phyloP scores from a whole-genome alignment of 2,888 invertebrate species.

The Ethmia dodecea region DNA sequence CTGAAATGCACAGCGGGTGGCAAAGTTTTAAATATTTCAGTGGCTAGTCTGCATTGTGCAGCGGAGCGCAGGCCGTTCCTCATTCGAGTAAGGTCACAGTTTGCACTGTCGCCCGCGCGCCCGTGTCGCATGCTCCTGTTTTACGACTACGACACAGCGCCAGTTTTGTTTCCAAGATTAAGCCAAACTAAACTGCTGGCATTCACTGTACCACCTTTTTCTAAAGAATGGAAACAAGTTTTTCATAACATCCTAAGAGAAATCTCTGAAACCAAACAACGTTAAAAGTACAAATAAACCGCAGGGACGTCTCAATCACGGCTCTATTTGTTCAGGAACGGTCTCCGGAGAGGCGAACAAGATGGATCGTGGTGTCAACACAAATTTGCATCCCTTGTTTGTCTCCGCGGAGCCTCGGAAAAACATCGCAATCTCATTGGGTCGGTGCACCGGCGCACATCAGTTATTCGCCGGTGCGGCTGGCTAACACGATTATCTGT shows the following conservation, averaged over 20 bases:
- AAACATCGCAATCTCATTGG: conserved; percentile 75
- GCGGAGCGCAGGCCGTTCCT: conserved; percentile 41
- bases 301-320: conserved; percentile 62
- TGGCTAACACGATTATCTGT: conserved; percentile 75
- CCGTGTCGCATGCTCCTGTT: conserved; percentile 41
- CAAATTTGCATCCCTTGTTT: conserved; percentile 77
- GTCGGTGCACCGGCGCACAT: conserved; percentile 64
- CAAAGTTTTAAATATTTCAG: conserved; percentile 31
- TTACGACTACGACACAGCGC: conserved; percentile 58
- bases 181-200: conserved; percentile 62
- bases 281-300: conserved; percentile 53
- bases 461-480: conserved; percentile 68
- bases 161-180: conserved; percentile 66
- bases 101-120: conserved; percentile 39
- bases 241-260: too few relatives aligned
- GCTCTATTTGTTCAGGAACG: conserved; percentile 65
- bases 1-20: conserved; percentile 19
- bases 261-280: conserved; percentile 21
- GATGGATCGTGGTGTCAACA: conserved; percentile 77
- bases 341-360: conserved; percentile 73
- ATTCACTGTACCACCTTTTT: too few relatives aligned
- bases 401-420: conserved; percentile 61
- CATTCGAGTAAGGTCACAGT: conserved; percentile 61
- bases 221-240: too few relatives aligned
- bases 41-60: conserved; percentile 36